phyloP scores from a whole-genome alignment of 2,113 vertebrate species.

The Balaeniceps rex region DNA sequence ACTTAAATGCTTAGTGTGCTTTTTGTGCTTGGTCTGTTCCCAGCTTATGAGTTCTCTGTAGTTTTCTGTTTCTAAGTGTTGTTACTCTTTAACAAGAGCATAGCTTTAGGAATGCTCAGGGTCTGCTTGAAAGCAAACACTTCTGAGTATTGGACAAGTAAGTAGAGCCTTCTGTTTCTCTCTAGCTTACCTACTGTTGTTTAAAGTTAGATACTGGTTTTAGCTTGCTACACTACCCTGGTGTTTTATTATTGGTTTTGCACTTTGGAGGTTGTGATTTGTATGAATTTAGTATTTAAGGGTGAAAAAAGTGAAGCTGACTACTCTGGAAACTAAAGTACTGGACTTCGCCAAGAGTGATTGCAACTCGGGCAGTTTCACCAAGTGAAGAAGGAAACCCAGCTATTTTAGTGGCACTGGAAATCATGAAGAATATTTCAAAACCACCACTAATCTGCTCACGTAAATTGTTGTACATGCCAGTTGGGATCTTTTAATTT shows the following conservation, averaged over 20 bases:
- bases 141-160: not conserved
- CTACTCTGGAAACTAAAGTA: not conserved
- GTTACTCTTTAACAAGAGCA: not conserved
- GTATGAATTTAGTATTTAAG: not conserved
- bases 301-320: not conserved
- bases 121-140: not conserved
- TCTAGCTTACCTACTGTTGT: not conserved
- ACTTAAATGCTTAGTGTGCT: not conserved
- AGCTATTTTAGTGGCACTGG: not conserved
- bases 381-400: not conserved
- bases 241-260: not conserved
- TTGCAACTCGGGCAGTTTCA: not conserved
- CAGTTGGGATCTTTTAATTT: not conserved
- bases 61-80: not conserved
- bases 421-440: not conserved
- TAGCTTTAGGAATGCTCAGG: not conserved
- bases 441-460: not conserved
- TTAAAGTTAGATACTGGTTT: not conserved
- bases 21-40: not conserved
- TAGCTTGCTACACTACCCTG: not conserved
- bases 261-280: not conserved
- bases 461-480: not conserved
- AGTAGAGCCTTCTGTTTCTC: not conserved
- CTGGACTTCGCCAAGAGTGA: not conserved
- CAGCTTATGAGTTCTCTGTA: not conserved